phyloP scores from a whole-genome alignment of 1,140 invertebrate species.

The Cecropterus lyciades region DNA sequence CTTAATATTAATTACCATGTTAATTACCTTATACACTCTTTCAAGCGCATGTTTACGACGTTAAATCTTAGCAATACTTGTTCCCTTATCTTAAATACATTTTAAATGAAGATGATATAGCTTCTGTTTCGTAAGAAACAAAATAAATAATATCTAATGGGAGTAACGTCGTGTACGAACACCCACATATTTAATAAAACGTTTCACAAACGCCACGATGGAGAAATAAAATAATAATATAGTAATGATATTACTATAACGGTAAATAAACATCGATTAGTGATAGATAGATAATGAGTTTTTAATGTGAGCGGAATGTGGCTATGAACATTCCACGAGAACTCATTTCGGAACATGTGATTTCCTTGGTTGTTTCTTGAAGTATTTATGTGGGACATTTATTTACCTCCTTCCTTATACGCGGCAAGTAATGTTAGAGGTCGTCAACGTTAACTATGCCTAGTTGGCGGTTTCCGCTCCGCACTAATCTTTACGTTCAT shows the following conservation, averaged over 20 bases:
- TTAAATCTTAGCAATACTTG: no score
- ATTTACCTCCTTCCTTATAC: background rate
- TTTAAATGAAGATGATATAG: no score
- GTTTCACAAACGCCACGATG: no score
- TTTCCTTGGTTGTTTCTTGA: slow-evolving; percentile 20
- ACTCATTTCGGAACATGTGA: slow-evolving; percentile 26
- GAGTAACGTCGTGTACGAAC: no score
- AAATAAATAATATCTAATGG: no score
- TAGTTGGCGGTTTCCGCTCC: slow-evolving; percentile 24
- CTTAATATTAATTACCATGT: no score
- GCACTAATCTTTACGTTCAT: slow-evolving; percentile 19
- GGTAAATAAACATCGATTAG: slow-evolving; percentile 19
- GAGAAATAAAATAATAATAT: slow-evolving; percentile 4
- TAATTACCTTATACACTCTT: no score
- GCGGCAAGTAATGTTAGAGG: background rate
- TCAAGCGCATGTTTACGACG: no score
- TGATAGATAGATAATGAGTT: slow-evolving; percentile 28
- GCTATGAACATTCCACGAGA: slow-evolving; percentile 19
- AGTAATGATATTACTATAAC: slow-evolving; percentile 29
- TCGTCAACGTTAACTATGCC: slow-evolving; percentile 11
- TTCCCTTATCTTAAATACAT: no score
- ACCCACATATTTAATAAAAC: no score
- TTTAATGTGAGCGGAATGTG: slow-evolving; percentile 27
- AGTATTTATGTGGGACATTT: slow-evolving; percentile 8
- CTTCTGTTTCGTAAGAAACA: no score